phyloP scores from a whole-genome alignment of 2,797 vertebrate species.

The Clarias platycephalus region DNA sequence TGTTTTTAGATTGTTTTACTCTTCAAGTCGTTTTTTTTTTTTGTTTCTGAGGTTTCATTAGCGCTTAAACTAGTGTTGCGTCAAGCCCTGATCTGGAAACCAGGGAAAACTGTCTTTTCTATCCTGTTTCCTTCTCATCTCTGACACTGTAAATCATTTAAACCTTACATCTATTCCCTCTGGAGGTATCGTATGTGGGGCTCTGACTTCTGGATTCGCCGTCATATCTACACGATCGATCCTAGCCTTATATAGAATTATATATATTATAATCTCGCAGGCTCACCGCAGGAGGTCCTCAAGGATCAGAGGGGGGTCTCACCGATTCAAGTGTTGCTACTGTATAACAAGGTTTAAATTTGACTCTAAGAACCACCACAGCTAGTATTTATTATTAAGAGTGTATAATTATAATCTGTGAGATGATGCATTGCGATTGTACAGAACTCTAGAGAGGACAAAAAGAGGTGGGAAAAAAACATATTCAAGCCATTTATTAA shows the following conservation, averaged over 20 bases:
- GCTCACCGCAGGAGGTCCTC: neutral
- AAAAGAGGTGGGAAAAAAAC: neutral
- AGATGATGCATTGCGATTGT: neutral
- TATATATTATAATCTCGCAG: neutral
- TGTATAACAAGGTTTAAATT: neutral
- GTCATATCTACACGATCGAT: constrained; percentile 1
- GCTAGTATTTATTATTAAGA: too few relatives aligned
- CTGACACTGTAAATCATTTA: neutral
- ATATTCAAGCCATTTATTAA: neutral
- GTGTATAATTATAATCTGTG: neutral
- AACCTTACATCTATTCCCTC: neutral
- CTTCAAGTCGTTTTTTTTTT: neutral
- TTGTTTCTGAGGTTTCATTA: neutral
- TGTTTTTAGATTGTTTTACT: too few relatives aligned
- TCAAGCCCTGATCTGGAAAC: neutral
- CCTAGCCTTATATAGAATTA: too few relatives aligned
- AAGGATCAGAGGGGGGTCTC: too few relatives aligned
- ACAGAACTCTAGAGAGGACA: too few relatives aligned
- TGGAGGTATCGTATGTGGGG: neutral
- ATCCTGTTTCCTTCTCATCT: neutral
- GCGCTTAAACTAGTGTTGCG: neutral
- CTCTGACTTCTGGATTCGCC: neutral
- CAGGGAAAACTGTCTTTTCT: neutral
- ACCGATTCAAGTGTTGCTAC: neutral
- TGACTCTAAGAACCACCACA: neutral